Conservation (phyloP, 2,113 vertebrate species). For the Phyllostomus hastatus region DNA sequence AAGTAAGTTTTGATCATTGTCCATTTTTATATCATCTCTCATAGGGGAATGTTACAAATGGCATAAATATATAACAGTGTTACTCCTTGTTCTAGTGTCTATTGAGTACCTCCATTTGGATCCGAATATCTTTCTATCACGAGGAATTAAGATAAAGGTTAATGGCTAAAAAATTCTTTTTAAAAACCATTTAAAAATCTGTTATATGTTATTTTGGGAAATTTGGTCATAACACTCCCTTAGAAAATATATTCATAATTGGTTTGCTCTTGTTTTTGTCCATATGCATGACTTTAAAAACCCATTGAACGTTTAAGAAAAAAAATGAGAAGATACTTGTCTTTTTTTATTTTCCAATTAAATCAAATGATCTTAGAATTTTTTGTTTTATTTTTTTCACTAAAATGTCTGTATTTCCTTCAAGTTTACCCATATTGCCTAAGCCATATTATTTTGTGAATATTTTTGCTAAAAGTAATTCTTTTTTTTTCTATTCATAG, state of each 20-base stretch:
- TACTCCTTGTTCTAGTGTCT: neutral
- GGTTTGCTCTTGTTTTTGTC: neutral
- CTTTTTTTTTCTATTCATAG: neutral
- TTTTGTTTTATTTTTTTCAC: neutral
- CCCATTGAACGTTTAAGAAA: neutral
- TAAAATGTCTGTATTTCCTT: neutral
- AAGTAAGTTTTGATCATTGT: neutral
- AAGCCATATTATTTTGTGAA: neutral
- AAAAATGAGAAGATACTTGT: fast-evolving
- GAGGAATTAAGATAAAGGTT: neutral
- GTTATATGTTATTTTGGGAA: neutral
- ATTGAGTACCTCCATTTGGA: neutral
- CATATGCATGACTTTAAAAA: neutral
- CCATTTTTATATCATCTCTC: neutral
- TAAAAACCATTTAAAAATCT: neutral
- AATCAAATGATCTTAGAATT: neutral
- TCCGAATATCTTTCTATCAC: neutral
- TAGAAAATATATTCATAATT: neutral
- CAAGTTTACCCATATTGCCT: neutral
- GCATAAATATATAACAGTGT: neutral
- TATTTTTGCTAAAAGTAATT: neutral
- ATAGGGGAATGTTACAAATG: neutral
- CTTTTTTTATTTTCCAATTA: neutral
- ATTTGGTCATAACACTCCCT: neutral
- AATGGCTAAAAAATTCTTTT: neutral